A percentile compares a stretch with the other conserved stretches of the same genome.
Conservation (phyloP, 2,797 vertebrate genomes). For the Leptoclinus maculatus region DNA sequence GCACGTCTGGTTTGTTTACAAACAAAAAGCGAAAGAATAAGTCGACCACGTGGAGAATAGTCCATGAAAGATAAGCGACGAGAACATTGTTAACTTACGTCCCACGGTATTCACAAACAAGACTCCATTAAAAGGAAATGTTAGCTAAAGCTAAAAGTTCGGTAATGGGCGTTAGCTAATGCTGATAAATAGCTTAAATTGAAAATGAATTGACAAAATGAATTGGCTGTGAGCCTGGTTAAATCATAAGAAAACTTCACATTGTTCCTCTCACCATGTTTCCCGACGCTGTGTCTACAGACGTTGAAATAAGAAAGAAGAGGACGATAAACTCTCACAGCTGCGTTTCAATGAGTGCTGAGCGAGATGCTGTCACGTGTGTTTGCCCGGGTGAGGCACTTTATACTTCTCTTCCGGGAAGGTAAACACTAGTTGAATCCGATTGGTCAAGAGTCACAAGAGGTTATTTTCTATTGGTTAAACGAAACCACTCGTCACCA, state of each 20-base stretch:
- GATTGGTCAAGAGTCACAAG: not conserved
- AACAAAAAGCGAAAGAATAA: too few relatives aligned
- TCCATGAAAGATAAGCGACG: too few relatives aligned
- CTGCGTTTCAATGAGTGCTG: not conserved
- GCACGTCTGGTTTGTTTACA: too few relatives aligned
- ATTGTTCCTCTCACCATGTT: conserved; percentile 3
- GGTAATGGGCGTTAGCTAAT: too few relatives aligned
- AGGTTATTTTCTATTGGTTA: not conserved
- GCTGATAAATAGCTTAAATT: too few relatives aligned
- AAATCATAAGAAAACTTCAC: not conserved
- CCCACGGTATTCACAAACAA: too few relatives aligned
- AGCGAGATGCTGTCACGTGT: not conserved
- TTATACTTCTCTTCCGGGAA: not conserved
- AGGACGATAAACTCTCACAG: not conserved
- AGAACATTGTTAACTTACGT: too few relatives aligned
- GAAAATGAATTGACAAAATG: too few relatives aligned
- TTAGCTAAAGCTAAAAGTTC: too few relatives aligned
- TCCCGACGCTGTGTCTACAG: not conserved
- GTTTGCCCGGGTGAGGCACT: rapidly evolving
- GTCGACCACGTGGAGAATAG: too few relatives aligned
- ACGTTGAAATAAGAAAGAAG: too few relatives aligned
- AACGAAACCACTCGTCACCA: not conserved
- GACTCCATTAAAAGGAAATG: too few relatives aligned
- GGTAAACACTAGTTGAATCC: not conserved
- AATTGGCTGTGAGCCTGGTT: not conserved